Conservation (phyloP, 2,888 invertebrate genomes). For the Apamea epomidion region DNA sequence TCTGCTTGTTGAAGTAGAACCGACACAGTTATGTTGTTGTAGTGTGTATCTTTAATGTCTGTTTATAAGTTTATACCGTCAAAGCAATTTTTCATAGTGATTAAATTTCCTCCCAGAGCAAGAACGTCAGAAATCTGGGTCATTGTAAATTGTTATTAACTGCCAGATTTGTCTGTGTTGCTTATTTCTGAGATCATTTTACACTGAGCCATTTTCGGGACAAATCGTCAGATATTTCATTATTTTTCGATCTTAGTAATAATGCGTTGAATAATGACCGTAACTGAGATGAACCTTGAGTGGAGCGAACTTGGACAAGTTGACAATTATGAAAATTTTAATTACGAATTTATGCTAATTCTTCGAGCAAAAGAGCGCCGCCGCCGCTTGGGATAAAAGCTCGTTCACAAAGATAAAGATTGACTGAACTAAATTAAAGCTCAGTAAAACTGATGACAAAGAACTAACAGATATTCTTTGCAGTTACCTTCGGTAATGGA, state of each 20-base stretch:
- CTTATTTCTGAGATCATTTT: constrained; percentile 41
- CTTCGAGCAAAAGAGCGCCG: constrained; percentile 60
- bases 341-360: constrained; percentile 81
- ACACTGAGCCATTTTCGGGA: constrained; percentile 42
- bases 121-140: constrained; percentile 38
- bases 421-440: constrained; percentile 72
- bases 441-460: constrained; percentile 51
- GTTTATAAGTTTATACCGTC: constrained; percentile 18
- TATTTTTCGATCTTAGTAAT: constrained; percentile 59
- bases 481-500: constrained; percentile 7
- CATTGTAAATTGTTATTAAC: constrained; percentile 54
- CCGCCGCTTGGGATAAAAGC: constrained; percentile 65
- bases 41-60: not conserved
- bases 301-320: constrained; percentile 63
- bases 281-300: constrained; percentile 53
- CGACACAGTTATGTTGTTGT: not conserved
- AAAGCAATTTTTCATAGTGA: constrained; percentile 41
- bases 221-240: constrained; percentile 46
- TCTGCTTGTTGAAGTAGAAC: not conserved
- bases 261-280: constrained; percentile 63
- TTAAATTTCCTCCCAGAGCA: constrained; percentile 31
- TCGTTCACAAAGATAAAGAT: constrained; percentile 72
- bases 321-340: constrained; percentile 76
- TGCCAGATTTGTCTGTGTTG: constrained; percentile 43
- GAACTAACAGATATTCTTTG: constrained; percentile 48